Base-by-base conservation (phyloP, 1,140 invertebrate species). In the Achroia grisella region DNA sequence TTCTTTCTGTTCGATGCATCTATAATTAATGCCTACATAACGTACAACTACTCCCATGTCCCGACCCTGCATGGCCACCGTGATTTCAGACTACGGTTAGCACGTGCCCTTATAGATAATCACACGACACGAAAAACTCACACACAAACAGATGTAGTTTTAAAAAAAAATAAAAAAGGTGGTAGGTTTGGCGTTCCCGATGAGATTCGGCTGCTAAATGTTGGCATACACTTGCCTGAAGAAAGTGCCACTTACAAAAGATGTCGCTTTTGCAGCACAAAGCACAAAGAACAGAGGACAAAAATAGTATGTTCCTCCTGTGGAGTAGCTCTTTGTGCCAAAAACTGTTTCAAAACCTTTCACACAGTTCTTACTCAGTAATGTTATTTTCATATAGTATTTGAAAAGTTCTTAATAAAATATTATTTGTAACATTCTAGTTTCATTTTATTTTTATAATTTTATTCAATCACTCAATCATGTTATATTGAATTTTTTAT, bases 21-120 rank as follows among this genome's bases (percentile, higher is more conserved):
- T 8, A 56, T 66, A 15, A 67, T 66, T 12, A 71, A 71, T 41
- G 23, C 51, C 10, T 68, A 63, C 15, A 71, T 71, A 9, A 64
- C 63, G 0, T 67, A 67, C 53, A 64, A 52, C 36, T 29, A 47
- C 13, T 23, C 44, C n/a, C 62, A 63, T 44, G 49, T 56, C 1
- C 33, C 37, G 11, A 62, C 43, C 3, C 13, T 39, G 8, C 60
- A 71, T 44, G 29, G 34, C 8, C 61, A 67, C 33, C 39, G 60
- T 15, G 52, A 64, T 17, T 67, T 64, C 17, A 56, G 63, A 30
- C 33, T 64, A 34, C 62, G 51, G 1, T 55, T 64, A 23, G 17
- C 17, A 23, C 17, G 17, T 23, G 17, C 17, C 17, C 17, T 23
- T 23, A 23, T 23, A 23, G 17, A 23, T 23, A 23, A 23, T 23